Conservation (phyloP, 2,888 invertebrate species). For the Bellardia bayeri region DNA sequence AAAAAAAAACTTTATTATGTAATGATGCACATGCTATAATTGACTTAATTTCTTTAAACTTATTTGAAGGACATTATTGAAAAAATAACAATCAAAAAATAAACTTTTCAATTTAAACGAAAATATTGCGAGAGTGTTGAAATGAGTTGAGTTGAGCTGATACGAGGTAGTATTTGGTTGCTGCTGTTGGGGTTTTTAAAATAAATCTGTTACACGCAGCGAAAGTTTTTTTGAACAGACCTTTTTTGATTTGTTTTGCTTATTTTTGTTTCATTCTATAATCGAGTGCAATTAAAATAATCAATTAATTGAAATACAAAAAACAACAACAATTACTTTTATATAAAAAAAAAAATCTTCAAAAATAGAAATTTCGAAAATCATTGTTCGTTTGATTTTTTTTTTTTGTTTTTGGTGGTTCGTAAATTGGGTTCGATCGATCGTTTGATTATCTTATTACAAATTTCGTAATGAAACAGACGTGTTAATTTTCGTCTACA, state of each 20-base stretch:
- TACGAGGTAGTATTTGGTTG: constrained; percentile 29
- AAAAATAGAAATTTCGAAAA: constrained; percentile 73
- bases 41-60: constrained; percentile 15
- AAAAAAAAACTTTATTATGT: constrained; percentile 40
- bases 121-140: constrained; percentile 47
- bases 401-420: constrained; percentile 18
- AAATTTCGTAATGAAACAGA: constrained; percentile 70
- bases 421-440: constrained; percentile 44
- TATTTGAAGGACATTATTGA: constrained; percentile 63
- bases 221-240: constrained; percentile 39
- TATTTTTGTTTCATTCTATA: constrained; percentile 14
- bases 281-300: constrained; percentile 47
- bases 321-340: constrained; percentile 34
- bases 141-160: background rate
- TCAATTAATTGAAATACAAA: constrained; percentile 59
- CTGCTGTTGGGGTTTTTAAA: constrained; percentile 50
- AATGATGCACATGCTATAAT: constrained; percentile 23
- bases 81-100: constrained; percentile 36
- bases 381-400: constrained; percentile 46
- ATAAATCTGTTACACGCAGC: constrained; percentile 51
- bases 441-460: constrained; percentile 71
- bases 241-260: constrained; percentile 21
- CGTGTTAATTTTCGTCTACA: constrained; percentile 50
- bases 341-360: constrained; percentile 50
- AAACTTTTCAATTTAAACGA: constrained; percentile 1